Conservation (phyloP, 2,113 vertebrate genomes). For the Stigmatopora argus region DNA sequence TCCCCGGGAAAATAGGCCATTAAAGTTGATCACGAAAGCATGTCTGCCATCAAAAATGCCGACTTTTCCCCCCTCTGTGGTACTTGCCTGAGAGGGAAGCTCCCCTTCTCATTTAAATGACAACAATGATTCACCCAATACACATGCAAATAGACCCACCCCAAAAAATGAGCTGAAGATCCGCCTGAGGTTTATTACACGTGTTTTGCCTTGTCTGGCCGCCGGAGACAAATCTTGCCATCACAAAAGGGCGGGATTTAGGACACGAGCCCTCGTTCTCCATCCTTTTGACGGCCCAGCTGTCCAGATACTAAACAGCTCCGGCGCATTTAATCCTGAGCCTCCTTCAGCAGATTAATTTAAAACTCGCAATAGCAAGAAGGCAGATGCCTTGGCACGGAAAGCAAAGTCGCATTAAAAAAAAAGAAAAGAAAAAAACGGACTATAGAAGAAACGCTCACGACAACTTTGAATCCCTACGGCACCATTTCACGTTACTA, state of each 20-base stretch:
- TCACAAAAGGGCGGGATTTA: conserved; percentile 30
- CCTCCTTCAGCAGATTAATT: conserved; percentile 34
- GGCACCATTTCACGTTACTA: conserved; percentile 30
- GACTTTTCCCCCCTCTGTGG: conserved; percentile 29
- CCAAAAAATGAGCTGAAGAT: conserved; percentile 11
- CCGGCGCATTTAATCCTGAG: conserved; percentile 25
- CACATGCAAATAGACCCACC: conserved; percentile 51
- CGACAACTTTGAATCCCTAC: conserved; percentile 29
- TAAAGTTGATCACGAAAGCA: conserved; percentile 64
- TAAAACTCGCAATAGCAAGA: conserved; percentile 24
- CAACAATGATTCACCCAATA: conserved; percentile 50
- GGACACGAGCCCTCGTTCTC: conserved; percentile 22
- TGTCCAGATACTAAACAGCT: conserved; percentile 31
- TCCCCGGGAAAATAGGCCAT: conserved; percentile 57
- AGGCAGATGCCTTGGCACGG: conserved; percentile 33
- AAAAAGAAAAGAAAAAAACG: conserved; percentile 18
- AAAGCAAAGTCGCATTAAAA: conserved; percentile 27
- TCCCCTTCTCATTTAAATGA: conserved; percentile 56
- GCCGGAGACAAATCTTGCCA: conserved; percentile 1
- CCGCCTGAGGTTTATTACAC: background rate
- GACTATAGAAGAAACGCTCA: conserved; percentile 29
- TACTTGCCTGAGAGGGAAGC: conserved; percentile 48
- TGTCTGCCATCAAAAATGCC: conserved; percentile 53
- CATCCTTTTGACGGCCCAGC: conserved; percentile 25
- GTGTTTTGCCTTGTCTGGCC: conserved; percentile 3